Conservation (phyloP, 1,140 invertebrate genomes). For the Pinna nobilis region DNA sequence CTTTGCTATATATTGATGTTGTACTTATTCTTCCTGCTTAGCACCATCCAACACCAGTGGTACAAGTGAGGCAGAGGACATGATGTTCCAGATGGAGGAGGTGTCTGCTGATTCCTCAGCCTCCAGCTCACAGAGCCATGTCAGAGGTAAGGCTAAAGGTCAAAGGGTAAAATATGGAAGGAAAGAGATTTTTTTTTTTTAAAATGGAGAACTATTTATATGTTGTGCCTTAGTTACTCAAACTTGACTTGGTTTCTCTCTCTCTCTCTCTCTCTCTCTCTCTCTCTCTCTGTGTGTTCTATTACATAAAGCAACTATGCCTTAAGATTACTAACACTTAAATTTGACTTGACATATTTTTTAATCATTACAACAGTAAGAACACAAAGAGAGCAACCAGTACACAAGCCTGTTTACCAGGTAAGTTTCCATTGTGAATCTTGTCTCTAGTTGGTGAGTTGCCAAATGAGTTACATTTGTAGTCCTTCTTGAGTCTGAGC, state of each 20-base stretch:
- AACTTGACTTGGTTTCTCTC: neutral
- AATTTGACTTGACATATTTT: no score
- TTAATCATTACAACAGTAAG: no score
- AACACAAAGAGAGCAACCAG: no score
- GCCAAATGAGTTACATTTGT: no score
- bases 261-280: no score
- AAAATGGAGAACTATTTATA: neutral
- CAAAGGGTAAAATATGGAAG: neutral
- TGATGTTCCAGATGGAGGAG: conserved; percentile 79
- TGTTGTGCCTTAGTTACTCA: neutral
- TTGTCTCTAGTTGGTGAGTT: no score
- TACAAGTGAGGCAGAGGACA: conserved; percentile 78
- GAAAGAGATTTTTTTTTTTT: neutral
- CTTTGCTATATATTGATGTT: neutral
- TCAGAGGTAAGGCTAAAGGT: neutral
- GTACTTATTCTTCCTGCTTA: neutral
- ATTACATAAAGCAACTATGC: no score
- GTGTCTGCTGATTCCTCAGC: conserved; percentile 8
- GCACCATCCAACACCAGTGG: conserved; percentile 11
- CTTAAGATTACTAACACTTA: no score
- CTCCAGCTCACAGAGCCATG: neutral
- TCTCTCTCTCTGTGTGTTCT: no score
- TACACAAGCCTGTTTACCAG: no score
- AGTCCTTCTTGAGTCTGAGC: no score
- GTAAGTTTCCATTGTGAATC: no score